Evolutionary conservation across 2,797 vertebrate genomes (phyloP).

Genomic region (Naso thynnoides): DNA sequence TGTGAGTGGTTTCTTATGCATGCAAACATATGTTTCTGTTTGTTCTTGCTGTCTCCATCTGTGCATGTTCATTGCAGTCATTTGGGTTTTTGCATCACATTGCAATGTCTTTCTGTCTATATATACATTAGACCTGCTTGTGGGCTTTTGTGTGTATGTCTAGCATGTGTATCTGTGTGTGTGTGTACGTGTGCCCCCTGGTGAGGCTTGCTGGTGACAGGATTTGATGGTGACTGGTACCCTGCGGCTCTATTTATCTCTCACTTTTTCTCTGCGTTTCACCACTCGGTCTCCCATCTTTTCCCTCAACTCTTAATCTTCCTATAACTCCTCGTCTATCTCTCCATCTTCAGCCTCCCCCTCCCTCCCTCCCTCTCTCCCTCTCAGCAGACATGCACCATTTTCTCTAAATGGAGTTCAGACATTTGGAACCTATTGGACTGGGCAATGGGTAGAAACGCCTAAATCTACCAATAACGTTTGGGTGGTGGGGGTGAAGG

Average conservation of each 20-base stretch:
- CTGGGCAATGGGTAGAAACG: constrained; percentile 66
- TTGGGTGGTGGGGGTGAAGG: neutral
- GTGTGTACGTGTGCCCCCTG: neutral
- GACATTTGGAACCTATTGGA: constrained; percentile 79
- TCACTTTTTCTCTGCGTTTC: constrained; percentile 42
- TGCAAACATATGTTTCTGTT: constrained; percentile 32
- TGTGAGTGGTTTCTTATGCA: constrained; percentile 21
- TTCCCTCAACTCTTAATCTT: constrained; percentile 55
- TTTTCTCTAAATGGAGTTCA: constrained; percentile 78
- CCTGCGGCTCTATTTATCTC: constrained; percentile 56
- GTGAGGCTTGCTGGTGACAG: constrained; percentile 50
- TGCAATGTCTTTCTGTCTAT: constrained; percentile 10
- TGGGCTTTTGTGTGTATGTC: constrained; percentile 4
- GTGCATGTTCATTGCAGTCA: neutral
- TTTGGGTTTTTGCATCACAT: constrained; percentile 14
- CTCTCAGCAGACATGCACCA: constrained; percentile 70
- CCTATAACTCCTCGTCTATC: constrained; percentile 67
- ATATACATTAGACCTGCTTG: neutral
- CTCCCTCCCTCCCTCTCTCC: constrained; percentile 4
- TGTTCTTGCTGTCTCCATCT: constrained; percentile 12
- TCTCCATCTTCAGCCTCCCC: constrained; percentile 60
- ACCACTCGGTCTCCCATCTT: constrained; percentile 28
- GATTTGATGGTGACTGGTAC: constrained; percentile 52
- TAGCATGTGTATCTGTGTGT: neutral
- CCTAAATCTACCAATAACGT: constrained; percentile 63